Evolutionary conservation across 2,888 invertebrate genomes (phyloP).

Genomic region (Pachycephus smyrnensis): DNA sequence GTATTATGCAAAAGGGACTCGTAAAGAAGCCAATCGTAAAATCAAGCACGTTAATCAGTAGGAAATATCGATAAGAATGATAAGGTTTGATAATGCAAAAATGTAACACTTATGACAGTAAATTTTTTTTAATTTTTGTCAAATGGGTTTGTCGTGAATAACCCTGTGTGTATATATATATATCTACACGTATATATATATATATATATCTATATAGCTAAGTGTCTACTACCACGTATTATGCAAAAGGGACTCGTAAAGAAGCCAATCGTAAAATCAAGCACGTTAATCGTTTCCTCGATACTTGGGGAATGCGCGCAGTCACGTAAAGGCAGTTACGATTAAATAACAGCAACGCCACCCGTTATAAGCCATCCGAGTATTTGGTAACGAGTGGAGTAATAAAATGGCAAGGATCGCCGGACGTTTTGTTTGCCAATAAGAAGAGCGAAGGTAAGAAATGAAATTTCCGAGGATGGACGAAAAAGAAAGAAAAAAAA

Average conservation of each 20-base stretch:
- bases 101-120: no score
- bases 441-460: neutral
- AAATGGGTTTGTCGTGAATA: no score
- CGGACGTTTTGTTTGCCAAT: neutral
- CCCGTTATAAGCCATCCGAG: neutral
- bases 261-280: neutral
- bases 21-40: no score
- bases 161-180: no score
- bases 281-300: neutral
- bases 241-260: neutral
- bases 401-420: neutral
- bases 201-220: neutral
- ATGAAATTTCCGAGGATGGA: neutral
- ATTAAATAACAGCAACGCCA: neutral
- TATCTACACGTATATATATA: no score
- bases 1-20: neutral
- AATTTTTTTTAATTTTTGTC: no score
- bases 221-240: neutral
- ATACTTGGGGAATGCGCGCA: neutral
- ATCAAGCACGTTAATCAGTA: no score
- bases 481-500: neutral
- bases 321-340: neutral
- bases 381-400: neutral
- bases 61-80: no score
- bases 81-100: no score